phyloP scores from a whole-genome alignment of 2,113 vertebrate species.

The Toxostoma redivivum region DNA sequence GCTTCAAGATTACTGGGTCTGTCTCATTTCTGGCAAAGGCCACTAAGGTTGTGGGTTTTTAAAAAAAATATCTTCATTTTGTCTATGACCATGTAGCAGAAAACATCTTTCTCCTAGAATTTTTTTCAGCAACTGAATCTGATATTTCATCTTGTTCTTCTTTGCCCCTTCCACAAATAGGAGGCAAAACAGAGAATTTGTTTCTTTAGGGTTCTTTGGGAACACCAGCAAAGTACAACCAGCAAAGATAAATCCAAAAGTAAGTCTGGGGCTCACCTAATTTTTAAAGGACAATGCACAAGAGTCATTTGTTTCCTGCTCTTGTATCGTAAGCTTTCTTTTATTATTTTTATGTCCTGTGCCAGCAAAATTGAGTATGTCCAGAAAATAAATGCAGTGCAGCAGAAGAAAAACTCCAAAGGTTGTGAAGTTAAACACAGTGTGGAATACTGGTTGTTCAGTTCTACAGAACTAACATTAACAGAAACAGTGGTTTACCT shows the following conservation, averaged over 20 bases:
- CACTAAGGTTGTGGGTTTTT: not conserved
- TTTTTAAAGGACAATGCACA: constrained; percentile 20
- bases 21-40: not conserved
- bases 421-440: not conserved
- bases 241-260: not conserved
- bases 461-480: not conserved
- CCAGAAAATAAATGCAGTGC: not conserved
- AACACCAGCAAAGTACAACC: not conserved
- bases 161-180: not conserved
- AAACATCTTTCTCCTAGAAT: not conserved
- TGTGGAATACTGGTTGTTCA: not conserved
- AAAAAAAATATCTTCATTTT: not conserved
- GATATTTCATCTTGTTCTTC: not conserved
- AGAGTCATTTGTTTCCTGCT: not conserved
- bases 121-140: not conserved
- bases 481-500: not conserved
- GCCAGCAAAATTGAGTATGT: not conserved
- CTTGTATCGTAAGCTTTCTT: not conserved
- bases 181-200: not conserved
- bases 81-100: not conserved
- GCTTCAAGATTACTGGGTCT: not conserved
- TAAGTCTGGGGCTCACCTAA: not conserved
- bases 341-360: not conserved
- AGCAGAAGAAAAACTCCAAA: not conserved
- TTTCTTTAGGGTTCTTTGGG: not conserved